Evolutionary conservation across 2,888 invertebrate genomes (phyloP), one percentile per base, ranked within the genome.

Genomic region (Acanthosepion lycidas): DNA sequence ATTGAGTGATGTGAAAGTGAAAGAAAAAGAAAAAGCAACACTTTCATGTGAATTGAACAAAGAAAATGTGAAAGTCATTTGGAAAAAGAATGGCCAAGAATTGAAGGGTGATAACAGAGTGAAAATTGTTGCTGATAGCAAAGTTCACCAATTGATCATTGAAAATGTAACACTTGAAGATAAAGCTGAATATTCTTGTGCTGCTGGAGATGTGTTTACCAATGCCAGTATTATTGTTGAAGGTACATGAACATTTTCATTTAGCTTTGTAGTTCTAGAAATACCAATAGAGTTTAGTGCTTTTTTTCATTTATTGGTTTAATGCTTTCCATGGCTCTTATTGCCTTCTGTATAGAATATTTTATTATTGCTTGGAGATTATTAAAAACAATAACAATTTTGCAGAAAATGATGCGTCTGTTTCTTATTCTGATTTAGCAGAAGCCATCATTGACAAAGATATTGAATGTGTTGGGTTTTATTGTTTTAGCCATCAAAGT

Each of bases 1-100:
- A 94, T 96, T 96, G 28, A 94, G 94, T 20, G 96, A 96, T 95
- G 95, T 95, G 94, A 95, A 95, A 26, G 95, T 96, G 26, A 96
- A 95, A 59, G 96, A 96, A 95, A 95, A 95, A 42, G 96, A 95
- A 28, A 95, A 96, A 96, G 99, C 99, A n/a, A 53, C n/a, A 4
- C 53, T 93, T n/a, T 5, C n/a, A 49, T 93, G 92, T 93, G 92
- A 93, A 93, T 23, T 93, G n/a, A 51, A 49, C 12, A 93, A 51
- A 53, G 92, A 93, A 93, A 93, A 93, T 51, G n/a, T 49, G n/a
- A 93, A 93, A 93, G 92, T 92, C 2, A 92, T 51, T 49, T 92
- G 92, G 92, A 92, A 92, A 92, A 92, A 92, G 92, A 92, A 92
- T 92, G 49, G 92, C 48, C 26, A 92, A 48, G 92, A 92, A 92